Evolutionary conservation across 2,888 invertebrate species (phyloP).

Genomic region (Dolomedes plantarius): DNA sequence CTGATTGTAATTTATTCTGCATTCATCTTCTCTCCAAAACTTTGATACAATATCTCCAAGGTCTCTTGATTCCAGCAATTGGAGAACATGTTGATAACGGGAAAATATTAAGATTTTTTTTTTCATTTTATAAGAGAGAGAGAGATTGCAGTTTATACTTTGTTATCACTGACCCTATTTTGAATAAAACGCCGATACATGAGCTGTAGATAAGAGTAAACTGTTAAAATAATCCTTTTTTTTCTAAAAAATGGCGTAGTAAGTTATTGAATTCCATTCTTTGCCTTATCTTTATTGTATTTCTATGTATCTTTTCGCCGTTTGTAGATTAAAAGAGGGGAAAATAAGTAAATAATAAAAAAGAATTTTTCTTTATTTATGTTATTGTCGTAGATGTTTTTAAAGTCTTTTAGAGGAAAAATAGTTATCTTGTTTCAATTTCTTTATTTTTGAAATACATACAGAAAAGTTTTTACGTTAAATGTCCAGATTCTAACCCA

Average conservation of each 20-base stretch:
- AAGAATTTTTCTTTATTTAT: too few species aligned
- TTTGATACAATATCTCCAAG: constrained; percentile 63
- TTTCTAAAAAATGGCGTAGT: constrained; percentile 28
- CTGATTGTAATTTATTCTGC: constrained; percentile 48
- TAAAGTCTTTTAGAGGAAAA: too few species aligned
- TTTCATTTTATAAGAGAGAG: background rate
- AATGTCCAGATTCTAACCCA: too few species aligned
- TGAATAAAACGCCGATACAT: constrained; percentile 52
- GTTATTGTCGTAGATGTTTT: too few species aligned
- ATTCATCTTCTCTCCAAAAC: constrained; percentile 39
- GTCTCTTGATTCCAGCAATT: constrained; percentile 33
- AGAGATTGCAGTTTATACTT: constrained; percentile 41
- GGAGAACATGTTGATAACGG: constrained; percentile 46
- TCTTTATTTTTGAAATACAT: too few species aligned
- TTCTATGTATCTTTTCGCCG: background rate
- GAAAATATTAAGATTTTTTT: constrained; percentile 17
- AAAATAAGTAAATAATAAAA: too few species aligned
- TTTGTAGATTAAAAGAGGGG: background rate
- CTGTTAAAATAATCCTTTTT: constrained; percentile 28
- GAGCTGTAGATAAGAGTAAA: constrained; percentile 28
- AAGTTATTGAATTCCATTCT: background rate
- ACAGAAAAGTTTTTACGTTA: too few species aligned
- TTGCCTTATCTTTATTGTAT: background rate
- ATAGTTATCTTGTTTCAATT: too few species aligned
- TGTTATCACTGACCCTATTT: constrained; percentile 53